Conservation (phyloP, 35 echinoderm and acorn worm genomes). For the Apostichopus japonicus region DNA sequence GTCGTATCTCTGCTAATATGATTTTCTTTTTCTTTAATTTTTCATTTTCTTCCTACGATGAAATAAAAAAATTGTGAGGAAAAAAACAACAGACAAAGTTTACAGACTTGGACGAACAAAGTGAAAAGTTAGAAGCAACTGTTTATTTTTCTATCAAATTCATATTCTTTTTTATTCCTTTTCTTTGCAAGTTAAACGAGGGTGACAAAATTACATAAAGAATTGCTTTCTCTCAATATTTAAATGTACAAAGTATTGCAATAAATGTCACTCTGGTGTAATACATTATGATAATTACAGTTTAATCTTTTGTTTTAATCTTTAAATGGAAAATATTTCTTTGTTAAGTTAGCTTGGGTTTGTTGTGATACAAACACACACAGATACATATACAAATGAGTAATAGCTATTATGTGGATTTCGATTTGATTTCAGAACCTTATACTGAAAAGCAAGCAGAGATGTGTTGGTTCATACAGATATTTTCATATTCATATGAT, state of each 20-base stretch:
- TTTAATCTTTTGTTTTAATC: background rate
- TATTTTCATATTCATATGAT: too few relatives aligned
- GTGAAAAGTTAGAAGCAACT: background rate
- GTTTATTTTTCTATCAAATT: conserved; percentile 34
- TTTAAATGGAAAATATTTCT: background rate
- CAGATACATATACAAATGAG: background rate
- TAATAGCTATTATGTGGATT: too few relatives aligned
- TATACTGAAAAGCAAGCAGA: too few relatives aligned
- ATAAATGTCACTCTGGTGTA: background rate
- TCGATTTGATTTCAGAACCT: too few relatives aligned
- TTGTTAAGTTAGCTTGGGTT: background rate
- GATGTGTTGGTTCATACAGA: too few relatives aligned
- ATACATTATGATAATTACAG: background rate
- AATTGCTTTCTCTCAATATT: background rate
- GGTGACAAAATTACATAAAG: conserved; percentile 35
- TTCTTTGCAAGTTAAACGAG: conserved; percentile 27
- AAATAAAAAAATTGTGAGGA: too few relatives aligned
- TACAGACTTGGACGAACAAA: background rate
- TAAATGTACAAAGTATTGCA: conserved; percentile 45
- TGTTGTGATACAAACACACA: conserved; percentile 5
- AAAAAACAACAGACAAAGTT: too few relatives aligned
- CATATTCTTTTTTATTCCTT: background rate
- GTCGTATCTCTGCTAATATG: too few relatives aligned
- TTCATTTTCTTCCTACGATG: too few relatives aligned
- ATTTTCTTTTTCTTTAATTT: too few relatives aligned